A percentile compares a stretch with the other conserved stretches of the same genome.
Evolutionary conservation across 2,113 vertebrate species (phyloP).

Genomic region (Macrotis lagotis): DNA sequence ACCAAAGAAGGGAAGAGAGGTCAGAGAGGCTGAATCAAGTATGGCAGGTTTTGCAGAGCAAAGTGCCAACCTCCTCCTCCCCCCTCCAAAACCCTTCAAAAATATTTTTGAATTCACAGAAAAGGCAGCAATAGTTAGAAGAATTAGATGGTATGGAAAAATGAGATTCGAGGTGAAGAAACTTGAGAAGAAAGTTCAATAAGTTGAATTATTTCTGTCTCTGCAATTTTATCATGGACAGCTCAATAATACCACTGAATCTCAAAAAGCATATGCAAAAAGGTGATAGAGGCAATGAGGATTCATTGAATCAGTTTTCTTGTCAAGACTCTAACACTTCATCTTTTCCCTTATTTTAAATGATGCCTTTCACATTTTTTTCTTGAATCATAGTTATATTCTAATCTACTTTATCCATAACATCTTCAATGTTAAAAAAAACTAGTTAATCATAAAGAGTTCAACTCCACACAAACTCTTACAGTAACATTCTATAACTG

Average conservation of each 20-base stretch:
- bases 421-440: not conserved
- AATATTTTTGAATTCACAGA: not conserved
- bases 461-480: not conserved
- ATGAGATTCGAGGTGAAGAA: not conserved
- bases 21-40: not conserved
- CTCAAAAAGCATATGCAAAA: not conserved
- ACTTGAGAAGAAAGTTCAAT: slow-evolving; percentile 11
- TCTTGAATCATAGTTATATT: not conserved
- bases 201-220: slow-evolving; percentile 5
- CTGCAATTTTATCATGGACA: not conserved
- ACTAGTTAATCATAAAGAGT: not conserved
- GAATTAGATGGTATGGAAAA: not conserved
- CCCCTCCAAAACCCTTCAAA: not conserved
- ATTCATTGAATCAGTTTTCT: not conserved
- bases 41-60: not conserved
- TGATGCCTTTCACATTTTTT: not conserved
- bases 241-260: not conserved
- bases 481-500: not conserved
- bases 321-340: not conserved
- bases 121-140: not conserved
- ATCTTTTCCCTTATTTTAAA: not conserved
- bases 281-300: not conserved
- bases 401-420: not conserved
- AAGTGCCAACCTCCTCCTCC: not conserved
- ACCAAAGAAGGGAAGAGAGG: slow-evolving; percentile 9